These are phyloP conservation scores for Pithecia hirsuta DNA, from an alignment of 2,797 vertebrate species.

Conservation along the genomic window DNA sequence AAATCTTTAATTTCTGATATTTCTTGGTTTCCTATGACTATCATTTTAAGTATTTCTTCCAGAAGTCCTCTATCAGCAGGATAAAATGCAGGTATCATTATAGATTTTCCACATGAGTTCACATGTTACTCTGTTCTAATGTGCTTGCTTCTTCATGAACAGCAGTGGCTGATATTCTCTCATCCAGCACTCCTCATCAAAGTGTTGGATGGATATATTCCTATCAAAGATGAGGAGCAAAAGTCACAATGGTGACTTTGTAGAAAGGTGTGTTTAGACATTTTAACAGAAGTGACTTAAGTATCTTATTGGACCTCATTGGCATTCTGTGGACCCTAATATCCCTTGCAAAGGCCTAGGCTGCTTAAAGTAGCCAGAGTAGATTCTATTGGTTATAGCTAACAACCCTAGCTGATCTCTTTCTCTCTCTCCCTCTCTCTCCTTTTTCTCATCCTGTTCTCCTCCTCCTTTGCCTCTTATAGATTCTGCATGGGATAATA, in stretches of 20 bases:
- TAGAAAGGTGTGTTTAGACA: background rate
- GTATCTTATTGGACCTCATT: background rate
- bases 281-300: background rate
- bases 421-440: background rate
- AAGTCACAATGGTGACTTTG: background rate
- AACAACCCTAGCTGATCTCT: background rate
- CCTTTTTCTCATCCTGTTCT: background rate
- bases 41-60: background rate
- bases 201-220: too few species aligned
- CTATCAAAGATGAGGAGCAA: background rate
- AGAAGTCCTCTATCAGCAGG: background rate
- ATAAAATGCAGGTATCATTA: background rate
- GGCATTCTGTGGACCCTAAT: background rate
- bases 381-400: background rate
- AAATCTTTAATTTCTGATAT: background rate
- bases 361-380: background rate
- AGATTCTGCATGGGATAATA: background rate
- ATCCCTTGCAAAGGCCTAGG: background rate
- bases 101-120: background rate
- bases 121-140: background rate
- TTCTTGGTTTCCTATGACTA: background rate
- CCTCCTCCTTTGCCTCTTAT: background rate
- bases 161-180: background rate
- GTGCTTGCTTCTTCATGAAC: background rate
- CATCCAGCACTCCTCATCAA: background rate